Conservation (phyloP, 2,113 vertebrate species). For the Thalassarche chlororhynchos region DNA sequence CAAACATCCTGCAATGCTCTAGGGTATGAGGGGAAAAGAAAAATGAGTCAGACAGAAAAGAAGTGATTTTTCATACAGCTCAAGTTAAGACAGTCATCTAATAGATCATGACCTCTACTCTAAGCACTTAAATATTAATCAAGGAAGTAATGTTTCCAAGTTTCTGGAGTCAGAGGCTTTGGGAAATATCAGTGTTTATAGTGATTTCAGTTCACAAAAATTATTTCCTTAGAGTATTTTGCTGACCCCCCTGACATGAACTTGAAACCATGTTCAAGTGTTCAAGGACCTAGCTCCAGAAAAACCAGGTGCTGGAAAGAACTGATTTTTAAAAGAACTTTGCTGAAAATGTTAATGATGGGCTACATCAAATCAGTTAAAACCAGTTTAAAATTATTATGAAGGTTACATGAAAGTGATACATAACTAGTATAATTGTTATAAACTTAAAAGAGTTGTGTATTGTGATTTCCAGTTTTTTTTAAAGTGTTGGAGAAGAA, state of each 20-base stretch:
- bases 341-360: background rate
- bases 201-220: background rate
- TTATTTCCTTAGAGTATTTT: background rate
- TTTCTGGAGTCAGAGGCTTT: background rate
- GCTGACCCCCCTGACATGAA: background rate
- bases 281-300: background rate
- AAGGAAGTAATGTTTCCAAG: background rate
- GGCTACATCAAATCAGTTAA: background rate
- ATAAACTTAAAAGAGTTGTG: background rate
- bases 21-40: background rate
- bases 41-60: background rate
- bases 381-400: background rate
- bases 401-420: background rate
- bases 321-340: background rate
- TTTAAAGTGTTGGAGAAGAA: background rate
- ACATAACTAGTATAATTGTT: background rate
- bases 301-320: background rate
- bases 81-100: background rate
- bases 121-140: background rate
- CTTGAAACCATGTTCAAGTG: background rate
- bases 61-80: background rate
- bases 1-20: background rate
- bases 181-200: background rate
- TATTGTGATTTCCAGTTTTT: background rate
- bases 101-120: background rate